phyloP scores from a whole-genome alignment of 2,888 invertebrate genomes.

The Reticulitermes lucifugus region DNA sequence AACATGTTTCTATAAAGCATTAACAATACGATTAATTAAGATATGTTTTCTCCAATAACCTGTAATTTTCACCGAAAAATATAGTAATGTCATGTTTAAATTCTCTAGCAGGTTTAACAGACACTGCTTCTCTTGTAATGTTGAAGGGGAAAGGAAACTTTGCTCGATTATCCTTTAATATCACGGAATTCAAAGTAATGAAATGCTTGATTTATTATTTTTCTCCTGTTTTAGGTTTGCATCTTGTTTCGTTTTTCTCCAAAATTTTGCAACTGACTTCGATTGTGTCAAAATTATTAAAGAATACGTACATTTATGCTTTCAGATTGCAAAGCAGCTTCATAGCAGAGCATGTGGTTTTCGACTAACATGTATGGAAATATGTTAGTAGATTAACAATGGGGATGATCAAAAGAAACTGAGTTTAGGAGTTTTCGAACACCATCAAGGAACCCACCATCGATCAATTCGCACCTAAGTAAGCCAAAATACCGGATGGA shows the following conservation, averaged over 20 bases:
- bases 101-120: background rate
- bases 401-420: no score
- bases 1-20: background rate
- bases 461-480: no score
- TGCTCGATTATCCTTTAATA: background rate
- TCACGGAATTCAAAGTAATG: background rate
- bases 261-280: background rate
- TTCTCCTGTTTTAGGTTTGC: no score
- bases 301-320: background rate
- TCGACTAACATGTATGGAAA: no score
- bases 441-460: no score
- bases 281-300: background rate
- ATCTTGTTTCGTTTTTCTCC: no score
- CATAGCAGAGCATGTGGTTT: no score
- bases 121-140: background rate
- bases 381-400: no score
- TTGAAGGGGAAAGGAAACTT: background rate
- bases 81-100: background rate
- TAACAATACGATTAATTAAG: background rate
- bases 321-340: no score
- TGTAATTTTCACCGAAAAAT: constrained; percentile 2
- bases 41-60: background rate
- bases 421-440: no score
- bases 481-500: no score
- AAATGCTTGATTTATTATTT: background rate